These are phyloP conservation scores for Drosophila micromelanica DNA, from an alignment of 1,140 invertebrate species.

Conservation along the genomic window DNA sequence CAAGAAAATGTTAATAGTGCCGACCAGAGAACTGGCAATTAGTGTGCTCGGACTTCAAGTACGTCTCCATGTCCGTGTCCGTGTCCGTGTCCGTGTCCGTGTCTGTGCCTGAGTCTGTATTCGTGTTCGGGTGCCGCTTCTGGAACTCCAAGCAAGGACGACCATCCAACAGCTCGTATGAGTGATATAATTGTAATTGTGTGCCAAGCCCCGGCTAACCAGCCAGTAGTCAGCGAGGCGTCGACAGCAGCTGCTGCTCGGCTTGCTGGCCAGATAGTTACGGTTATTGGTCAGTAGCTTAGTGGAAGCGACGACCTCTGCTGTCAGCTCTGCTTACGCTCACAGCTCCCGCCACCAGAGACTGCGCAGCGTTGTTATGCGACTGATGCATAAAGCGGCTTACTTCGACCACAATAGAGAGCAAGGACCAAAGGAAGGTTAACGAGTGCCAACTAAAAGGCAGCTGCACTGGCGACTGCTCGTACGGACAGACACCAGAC, in stretches of 20 bases:
- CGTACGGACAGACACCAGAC: too few species aligned
- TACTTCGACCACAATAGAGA: background rate
- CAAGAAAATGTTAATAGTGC: conserved; percentile 1
- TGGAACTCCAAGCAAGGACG: too few species aligned
- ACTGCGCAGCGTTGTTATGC: too few species aligned
- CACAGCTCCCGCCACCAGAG: background rate
- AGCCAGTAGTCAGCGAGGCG: background rate
- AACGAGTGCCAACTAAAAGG: too few species aligned
- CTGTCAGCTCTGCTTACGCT: background rate
- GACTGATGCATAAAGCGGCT: background rate
- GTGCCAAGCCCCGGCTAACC: conserved; percentile 13
- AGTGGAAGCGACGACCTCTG: background rate
- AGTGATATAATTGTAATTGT: conserved; percentile 58
- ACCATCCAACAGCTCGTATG: conserved; percentile 31
- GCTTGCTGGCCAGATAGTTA: background rate
- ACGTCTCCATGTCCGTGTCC: too few species aligned
- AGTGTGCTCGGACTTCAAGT: conserved; percentile 9
- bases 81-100: too few species aligned
- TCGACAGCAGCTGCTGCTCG: background rate
- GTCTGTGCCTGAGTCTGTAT: too few species aligned
- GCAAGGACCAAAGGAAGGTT: too few species aligned
- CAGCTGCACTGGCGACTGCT: too few species aligned
- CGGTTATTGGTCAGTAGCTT: background rate
- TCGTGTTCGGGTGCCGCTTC: too few species aligned
- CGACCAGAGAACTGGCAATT: conserved; percentile 38